Evolutionary conservation across 2,113 vertebrate genomes (phyloP), one percentile per base, ranked within the genome.

Genomic region (human): DNA sequence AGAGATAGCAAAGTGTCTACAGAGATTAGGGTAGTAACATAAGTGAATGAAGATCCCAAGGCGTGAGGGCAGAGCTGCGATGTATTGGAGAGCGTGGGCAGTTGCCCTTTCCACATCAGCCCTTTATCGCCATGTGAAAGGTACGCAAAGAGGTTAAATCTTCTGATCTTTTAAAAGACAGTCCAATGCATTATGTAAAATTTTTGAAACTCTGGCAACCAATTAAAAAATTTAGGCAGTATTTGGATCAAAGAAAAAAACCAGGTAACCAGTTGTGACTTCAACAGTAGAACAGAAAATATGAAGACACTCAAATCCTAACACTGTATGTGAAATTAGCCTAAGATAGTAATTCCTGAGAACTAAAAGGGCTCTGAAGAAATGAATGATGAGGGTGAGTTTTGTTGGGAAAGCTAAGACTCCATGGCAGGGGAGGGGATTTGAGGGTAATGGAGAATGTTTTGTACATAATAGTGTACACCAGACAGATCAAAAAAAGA

Each of bases 21-120:
- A 45, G 22, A 25, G 2, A 57, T 45, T 52, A 27, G 68, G 2
- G 13, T 12, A 52, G 6, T n/a, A 13, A 95, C 4, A 82, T 13
- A 38, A 50, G 27, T 48, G n/a, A 64, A 64, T 4, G 43, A 55
- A 86, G 35, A 48, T 40, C 23, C 40, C 11, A 25, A 27, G 72
- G 48, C 18, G 1, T 27, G 0, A 45, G 9, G 50, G 18, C 10
- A 68, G 35, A 16, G 2, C 3, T 8, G 13, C 0, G 2, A 35
- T 11, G 11, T 38, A 14, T 2, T 43, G 3, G 13, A 59, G n/a
- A 89, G 20, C 1, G 1, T 23, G 8, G 8, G 18, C n/a, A 32
- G n/a, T 12, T 20, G 10, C 43, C 27, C 27, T 9, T 38, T 50
- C 40, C 2, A 5, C 16, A 52, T 78, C 79, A 61, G 68, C 10